These are phyloP conservation scores for Aradophagus sp. DNA, from an alignment of 1,140 invertebrate species.

Conservation along the genomic window DNA sequence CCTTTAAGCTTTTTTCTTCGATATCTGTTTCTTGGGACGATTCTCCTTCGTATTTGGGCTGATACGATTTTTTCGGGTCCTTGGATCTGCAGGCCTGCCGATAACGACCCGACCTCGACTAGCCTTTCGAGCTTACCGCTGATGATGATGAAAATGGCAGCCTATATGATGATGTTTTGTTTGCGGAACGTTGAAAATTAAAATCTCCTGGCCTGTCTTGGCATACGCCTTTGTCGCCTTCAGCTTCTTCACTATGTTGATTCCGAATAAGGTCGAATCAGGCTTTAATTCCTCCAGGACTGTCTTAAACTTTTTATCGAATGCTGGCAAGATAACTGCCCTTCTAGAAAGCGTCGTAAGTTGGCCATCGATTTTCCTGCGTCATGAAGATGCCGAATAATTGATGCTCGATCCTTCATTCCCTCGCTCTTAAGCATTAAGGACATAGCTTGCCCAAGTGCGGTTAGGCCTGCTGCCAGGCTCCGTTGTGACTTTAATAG, in stretches of 20 bases:
- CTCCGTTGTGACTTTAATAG: background rate
- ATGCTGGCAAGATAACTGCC: slow-evolving; percentile 8
- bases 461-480: slow-evolving; percentile 3
- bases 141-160: background rate
- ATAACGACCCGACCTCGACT: slow-evolving; percentile 4
- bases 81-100: slow-evolving; percentile 1
- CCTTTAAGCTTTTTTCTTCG: slow-evolving; percentile 4
- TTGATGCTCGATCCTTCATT: background rate
- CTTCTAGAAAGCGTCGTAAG: slow-evolving; percentile 4
- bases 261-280: slow-evolving; percentile 1
- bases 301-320: slow-evolving; percentile 4
- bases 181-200: background rate
- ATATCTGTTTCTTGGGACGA: background rate
- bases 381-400: slow-evolving; percentile 7
- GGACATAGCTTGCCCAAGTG: background rate
- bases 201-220: slow-evolving; percentile 10
- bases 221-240: slow-evolving; percentile 6
- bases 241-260: background rate
- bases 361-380: slow-evolving; percentile 8
- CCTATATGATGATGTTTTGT: background rate
- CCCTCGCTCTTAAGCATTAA: background rate
- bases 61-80: background rate
- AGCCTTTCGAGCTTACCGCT: slow-evolving; percentile 8
- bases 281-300: slow-evolving; percentile 11
- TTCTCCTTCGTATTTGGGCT: background rate